Conservation (phyloP, 2,888 invertebrate species). For the Athripsodes cinereus region DNA sequence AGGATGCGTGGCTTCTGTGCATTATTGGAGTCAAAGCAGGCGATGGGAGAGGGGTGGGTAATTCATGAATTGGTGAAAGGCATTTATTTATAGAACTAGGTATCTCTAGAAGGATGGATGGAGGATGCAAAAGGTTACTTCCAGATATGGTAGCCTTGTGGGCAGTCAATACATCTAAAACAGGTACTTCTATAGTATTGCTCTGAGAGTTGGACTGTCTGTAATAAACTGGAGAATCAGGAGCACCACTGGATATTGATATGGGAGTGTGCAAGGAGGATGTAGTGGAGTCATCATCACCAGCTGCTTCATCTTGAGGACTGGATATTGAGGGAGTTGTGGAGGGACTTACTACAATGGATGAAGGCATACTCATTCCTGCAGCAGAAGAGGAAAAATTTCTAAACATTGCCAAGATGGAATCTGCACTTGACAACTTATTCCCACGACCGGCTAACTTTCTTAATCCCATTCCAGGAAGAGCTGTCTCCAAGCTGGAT, state of each 20-base stretch:
- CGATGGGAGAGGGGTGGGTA: constrained; percentile 66
- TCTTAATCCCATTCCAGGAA: constrained; percentile 54
- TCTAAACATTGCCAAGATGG: constrained; percentile 71
- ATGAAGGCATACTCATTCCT: constrained; percentile 53
- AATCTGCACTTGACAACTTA: constrained; percentile 73
- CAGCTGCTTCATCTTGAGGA: constrained; percentile 65
- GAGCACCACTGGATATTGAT: constrained; percentile 50
- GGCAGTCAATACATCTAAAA: constrained; percentile 62
- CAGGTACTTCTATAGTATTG: constrained; percentile 53
- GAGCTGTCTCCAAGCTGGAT: constrained; percentile 64
- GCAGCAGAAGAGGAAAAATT: constrained; percentile 64
- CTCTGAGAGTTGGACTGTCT: constrained; percentile 31
- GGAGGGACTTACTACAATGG: constrained; percentile 59
- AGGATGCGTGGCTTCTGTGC: constrained; percentile 38
- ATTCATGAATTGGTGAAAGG: constrained; percentile 71
- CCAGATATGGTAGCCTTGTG: constrained; percentile 52
- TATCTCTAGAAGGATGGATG: constrained; percentile 71
- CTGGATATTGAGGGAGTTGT: constrained; percentile 70
- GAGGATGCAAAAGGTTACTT: constrained; percentile 62
- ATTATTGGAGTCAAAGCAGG: constrained; percentile 57
- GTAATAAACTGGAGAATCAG: constrained; percentile 57
- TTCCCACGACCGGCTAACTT: constrained; percentile 48
- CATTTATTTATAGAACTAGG: constrained; percentile 69
- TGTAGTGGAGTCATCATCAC: constrained; percentile 65
- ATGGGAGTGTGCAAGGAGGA: constrained; percentile 59